Evolutionary conservation across 2,797 vertebrate genomes (phyloP).

Genomic region (Vespertilio murinus): DNA sequence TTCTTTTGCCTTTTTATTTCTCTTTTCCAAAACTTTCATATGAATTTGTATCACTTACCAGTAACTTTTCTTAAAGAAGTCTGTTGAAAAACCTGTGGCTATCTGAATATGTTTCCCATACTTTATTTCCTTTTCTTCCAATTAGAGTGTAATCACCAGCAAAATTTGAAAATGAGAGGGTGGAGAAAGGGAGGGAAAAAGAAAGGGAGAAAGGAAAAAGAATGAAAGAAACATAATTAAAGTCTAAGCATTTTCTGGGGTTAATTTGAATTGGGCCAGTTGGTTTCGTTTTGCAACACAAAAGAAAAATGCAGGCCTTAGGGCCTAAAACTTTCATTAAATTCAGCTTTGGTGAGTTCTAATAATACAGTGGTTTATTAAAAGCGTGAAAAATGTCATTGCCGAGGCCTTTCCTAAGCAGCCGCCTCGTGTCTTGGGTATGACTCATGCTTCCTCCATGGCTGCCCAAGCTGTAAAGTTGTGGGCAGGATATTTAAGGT

Average conservation of each 20-base stretch:
- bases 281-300: conserved; percentile 73
- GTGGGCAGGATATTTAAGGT: conserved; percentile 73
- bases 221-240: conserved; percentile 60
- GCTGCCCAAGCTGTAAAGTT: conserved; percentile 68
- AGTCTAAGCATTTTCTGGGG: conserved; percentile 42
- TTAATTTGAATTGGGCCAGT: conserved; percentile 64
- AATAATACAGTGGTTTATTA: conserved; percentile 74
- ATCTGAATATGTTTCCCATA: neutral
- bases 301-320: conserved; percentile 72
- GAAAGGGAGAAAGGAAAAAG: neutral
- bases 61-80: conserved; percentile 15
- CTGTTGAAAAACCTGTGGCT: neutral
- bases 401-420: conserved; percentile 63
- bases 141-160: neutral
- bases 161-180: conserved; percentile 32
- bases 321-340: conserved; percentile 71
- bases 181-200: neutral
- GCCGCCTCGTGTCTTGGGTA: conserved; percentile 58
- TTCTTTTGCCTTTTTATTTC: neutral
- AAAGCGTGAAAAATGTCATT: conserved; percentile 78
- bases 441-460: conserved; percentile 69
- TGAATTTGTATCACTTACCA: neutral
- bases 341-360: conserved; percentile 74
- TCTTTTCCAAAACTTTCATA: neutral
- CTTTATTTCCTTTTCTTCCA: conserved; percentile 28